These are phyloP conservation scores for Poliocrania exsul DNA, from an alignment of 2,797 vertebrate genomes.

Conservation along the genomic window DNA sequence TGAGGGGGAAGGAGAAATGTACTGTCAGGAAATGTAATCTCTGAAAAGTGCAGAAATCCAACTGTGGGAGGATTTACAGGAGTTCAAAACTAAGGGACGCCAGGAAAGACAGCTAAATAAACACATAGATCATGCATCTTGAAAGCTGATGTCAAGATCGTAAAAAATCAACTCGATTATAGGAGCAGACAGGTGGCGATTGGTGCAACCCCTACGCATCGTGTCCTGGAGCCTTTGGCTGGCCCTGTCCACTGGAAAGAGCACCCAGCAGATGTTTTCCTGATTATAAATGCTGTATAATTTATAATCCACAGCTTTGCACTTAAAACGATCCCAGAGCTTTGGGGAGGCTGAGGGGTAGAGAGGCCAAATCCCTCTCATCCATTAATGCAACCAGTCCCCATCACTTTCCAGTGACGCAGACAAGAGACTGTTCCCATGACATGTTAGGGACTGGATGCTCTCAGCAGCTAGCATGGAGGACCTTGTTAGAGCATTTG, in stretches of 20 bases:
- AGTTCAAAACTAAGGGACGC: conserved; percentile 71
- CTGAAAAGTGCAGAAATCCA: conserved; percentile 74
- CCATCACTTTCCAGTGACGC: background rate
- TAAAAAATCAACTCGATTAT: conserved; percentile 79
- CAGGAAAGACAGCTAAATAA: conserved; percentile 78
- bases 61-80: conserved; percentile 74
- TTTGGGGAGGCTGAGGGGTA: background rate
- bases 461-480: background rate
- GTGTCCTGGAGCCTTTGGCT: conserved; percentile 73
- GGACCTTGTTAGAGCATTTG: background rate
- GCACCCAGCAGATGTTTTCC: conserved; percentile 75
- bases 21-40: conserved; percentile 71
- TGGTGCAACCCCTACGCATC: conserved; percentile 67
- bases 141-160: conserved; percentile 76
- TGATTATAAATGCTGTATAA: conserved; percentile 71
- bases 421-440: background rate
- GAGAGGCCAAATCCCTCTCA: conserved; percentile 31
- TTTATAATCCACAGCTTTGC: conserved; percentile 61
- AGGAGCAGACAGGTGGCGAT: conserved; percentile 75
- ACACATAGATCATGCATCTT: conserved; percentile 76
- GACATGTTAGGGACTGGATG: background rate
- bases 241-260: conserved; percentile 71
- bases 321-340: conserved; percentile 54
- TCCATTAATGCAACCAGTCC: background rate
- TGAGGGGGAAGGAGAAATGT: conserved; percentile 70